A percentile compares a stretch with the other conserved stretches of the same genome.
These are phyloP conservation scores for Glyphotaelius pellucidus DNA, from an alignment of 2,888 invertebrate species.

Conservation along the genomic window DNA sequence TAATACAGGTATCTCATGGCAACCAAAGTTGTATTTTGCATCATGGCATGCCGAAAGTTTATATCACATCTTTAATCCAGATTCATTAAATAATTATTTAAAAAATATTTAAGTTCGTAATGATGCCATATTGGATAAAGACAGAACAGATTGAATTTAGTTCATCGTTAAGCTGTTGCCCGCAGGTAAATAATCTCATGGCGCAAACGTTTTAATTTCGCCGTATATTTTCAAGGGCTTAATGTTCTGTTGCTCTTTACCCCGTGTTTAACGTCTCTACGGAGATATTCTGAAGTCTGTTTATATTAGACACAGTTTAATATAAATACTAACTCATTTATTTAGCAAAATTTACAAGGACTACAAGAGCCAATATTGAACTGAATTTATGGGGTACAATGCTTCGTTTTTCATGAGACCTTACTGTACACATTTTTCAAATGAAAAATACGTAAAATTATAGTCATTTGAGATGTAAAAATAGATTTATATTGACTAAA, in stretches of 20 bases:
- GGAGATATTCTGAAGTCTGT: neutral
- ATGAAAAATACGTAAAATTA: no score
- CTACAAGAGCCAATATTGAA: neutral
- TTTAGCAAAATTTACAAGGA: neutral
- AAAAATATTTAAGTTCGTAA: no score
- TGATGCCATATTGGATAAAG: no score
- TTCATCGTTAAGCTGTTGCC: neutral
- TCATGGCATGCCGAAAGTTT: no score
- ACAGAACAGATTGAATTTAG: neutral
- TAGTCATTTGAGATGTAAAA: no score
- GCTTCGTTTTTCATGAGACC: neutral
- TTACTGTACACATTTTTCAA: no score
- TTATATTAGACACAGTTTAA: neutral
- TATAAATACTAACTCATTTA: neutral
- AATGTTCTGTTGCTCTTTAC: neutral
- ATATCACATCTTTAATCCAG: no score
- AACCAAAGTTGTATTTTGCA: no score
- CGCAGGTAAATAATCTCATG: neutral
- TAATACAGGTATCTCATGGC: no score
- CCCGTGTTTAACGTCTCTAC: neutral
- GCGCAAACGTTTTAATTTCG: constrained; percentile 32
- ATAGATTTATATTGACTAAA: no score
- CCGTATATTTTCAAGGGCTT: neutral
- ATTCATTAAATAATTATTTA: no score
- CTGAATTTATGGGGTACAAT: neutral